These are phyloP conservation scores for Pheosia tremula DNA, from an alignment of 2,888 invertebrate species.

Conservation along the genomic window DNA sequence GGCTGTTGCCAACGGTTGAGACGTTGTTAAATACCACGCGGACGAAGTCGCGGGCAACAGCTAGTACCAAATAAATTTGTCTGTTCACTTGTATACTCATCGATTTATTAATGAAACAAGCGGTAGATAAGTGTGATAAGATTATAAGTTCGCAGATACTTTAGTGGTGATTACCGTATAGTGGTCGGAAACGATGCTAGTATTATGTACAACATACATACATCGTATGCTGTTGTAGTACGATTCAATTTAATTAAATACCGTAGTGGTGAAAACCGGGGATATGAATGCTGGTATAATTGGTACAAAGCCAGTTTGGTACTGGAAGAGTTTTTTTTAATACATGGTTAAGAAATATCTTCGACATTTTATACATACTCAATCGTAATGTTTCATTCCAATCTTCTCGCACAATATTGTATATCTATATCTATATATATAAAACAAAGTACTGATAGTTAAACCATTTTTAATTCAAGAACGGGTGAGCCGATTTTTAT, in stretches of 20 bases:
- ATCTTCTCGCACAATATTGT: no score
- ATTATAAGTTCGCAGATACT: slow-evolving; percentile 22
- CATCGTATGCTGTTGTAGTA: not conserved
- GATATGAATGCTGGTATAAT: not conserved
- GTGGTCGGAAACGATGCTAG: not conserved
- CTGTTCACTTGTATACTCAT: slow-evolving; percentile 20
- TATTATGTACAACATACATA: not conserved
- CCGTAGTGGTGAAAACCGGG: not conserved
- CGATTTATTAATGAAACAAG: slow-evolving; percentile 38
- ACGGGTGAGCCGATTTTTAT: no score
- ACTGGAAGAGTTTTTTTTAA: not conserved
- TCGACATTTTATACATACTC: no score
- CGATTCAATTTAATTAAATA: slow-evolving; percentile 32
- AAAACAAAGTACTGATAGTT: no score
- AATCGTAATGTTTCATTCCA: no score
- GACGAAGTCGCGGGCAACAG: no score
- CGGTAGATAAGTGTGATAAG: slow-evolving; percentile 33
- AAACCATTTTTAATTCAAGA: no score
- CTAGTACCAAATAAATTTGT: slow-evolving; percentile 23
- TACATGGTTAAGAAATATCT: no score
- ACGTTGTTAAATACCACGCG: no score
- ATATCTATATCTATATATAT: no score
- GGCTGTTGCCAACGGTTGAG: no score
- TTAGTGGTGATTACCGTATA: slow-evolving; percentile 17
- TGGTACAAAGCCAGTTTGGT: not conserved